Evolutionary conservation across 1,140 invertebrate species (phyloP), one percentile per base, ranked within the genome.

Genomic region (Globodera rostochiensis): DNA sequence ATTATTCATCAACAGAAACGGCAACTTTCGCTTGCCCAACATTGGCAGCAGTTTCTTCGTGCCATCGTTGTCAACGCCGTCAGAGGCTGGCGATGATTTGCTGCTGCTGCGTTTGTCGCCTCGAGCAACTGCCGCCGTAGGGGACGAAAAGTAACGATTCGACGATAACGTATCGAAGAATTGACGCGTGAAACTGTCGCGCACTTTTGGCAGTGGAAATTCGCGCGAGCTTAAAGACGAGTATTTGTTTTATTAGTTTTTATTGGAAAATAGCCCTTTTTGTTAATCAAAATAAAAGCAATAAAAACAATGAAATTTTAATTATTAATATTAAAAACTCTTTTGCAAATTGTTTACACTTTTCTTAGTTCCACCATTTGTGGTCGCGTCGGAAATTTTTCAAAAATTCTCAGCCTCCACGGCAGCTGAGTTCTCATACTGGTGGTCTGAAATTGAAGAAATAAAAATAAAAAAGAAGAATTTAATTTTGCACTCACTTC

Each of bases 321-420:
- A 57, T 47, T 47, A 50, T 73, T 73, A 50, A 36, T 57, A 11
- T 74, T 74, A 36, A 75, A 74, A 15, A 57, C 19, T 6, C 13
- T 57, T 47, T 6, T 36, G 6, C 47, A 45, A 80, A 21, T 25
- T 57, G 57, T 25, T n/a, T 47, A 95, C 19, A 97, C 94, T 92
- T 96, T 96, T 90, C 97, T 95, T 19, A 99, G 91, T 83, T 94
- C 94, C 0, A 97, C 96, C 97, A 99, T 98, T 91, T 98, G 95
- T 6, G 98, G 98, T 87, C 96, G 96, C 86, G 98, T 96, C 0
- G 97, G 96, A 91, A 99, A 99, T 89, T 97, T 97, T 90, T 98
- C 96, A 91, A 99, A 99, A 82, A 99, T 94, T 87, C 97, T 92
- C 75, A 99, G 91, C 66, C 98, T 92, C 88, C 98, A 95, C n/a